Conservation (phyloP, 2,797 vertebrate genomes). For the Propithecus perrieri region DNA sequence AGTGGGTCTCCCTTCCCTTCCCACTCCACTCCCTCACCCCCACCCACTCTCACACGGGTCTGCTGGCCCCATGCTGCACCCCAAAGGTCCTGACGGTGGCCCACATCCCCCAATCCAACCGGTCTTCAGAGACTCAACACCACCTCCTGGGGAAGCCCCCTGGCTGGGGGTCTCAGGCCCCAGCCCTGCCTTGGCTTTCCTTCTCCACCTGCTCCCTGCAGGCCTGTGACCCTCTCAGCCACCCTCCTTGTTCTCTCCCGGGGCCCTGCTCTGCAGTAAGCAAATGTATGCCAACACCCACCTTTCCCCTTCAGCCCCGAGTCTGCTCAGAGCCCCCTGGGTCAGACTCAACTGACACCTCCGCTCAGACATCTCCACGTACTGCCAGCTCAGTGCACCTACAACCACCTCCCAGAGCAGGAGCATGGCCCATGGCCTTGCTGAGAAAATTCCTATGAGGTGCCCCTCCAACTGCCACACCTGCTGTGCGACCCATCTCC, state of each 20-base stretch:
- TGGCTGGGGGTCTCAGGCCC: background rate
- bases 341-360: background rate
- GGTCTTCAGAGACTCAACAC: background rate
- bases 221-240: background rate
- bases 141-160: background rate
- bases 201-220: background rate
- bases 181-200: background rate
- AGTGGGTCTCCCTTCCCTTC: background rate
- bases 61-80: background rate
- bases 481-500: background rate
- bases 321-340: background rate
- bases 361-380: background rate
- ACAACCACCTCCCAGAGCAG: background rate
- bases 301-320: background rate
- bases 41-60: background rate
- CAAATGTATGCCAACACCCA: background rate
- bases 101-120: background rate
- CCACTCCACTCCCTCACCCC: background rate
- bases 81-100: background rate
- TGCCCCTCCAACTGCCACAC: background rate
- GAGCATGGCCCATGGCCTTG: too few species aligned
- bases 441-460: background rate
- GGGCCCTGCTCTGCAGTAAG: background rate
- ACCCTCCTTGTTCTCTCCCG: background rate
- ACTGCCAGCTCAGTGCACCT: background rate